Evolutionary conservation across 2,797 vertebrate species (phyloP), one percentile per base, ranked within the genome.

Genomic region (Enteromius treurensis): DNA sequence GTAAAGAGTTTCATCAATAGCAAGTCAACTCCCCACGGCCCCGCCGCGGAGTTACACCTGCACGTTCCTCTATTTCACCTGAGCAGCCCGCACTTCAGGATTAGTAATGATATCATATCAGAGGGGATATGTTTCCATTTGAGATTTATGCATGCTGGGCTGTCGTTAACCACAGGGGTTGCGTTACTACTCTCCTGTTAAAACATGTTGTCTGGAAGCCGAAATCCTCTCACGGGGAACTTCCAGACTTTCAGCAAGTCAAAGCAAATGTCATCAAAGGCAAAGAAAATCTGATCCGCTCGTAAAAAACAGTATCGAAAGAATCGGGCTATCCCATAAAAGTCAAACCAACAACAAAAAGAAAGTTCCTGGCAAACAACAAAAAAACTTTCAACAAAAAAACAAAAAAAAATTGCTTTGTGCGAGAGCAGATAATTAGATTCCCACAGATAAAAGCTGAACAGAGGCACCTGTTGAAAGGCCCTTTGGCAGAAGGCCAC

Each of bases 181-280:
- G 5, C 9, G 75, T 88, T 62, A 87, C 90, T 29, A 92, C 94
- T 91, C 65, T 93, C 89, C 1, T 89, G 76, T 77, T 95, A 90
- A 7, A 94, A 96, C 95, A 94, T 96, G 89, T 95, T 91, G 75
- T 89, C 26, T 74, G 94, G 90, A n/a, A 95, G 93, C 94, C 92
- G 94, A 0, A 92, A 94, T 86, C 94, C 93, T 68, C 94, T 92
- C 0, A 86, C 94, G 58, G 93, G 94, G 86, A 95, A 95, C 82
- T 88, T 94, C 95, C 94, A 95, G 51, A 84, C 71, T 71, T 87
- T 37, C 70, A 60, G 62, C 29, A 62, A 64, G 23, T 87, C 19
- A 74, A 84, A 74, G 65, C 55, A 64, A 60, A 58, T 58, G 29
- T 49, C 81, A 76, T 74, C 45, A 84, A 84, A 84, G 68, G 26